Conservation (phyloP, 1,140 invertebrate genomes). For the Diorhabda carinulata region DNA sequence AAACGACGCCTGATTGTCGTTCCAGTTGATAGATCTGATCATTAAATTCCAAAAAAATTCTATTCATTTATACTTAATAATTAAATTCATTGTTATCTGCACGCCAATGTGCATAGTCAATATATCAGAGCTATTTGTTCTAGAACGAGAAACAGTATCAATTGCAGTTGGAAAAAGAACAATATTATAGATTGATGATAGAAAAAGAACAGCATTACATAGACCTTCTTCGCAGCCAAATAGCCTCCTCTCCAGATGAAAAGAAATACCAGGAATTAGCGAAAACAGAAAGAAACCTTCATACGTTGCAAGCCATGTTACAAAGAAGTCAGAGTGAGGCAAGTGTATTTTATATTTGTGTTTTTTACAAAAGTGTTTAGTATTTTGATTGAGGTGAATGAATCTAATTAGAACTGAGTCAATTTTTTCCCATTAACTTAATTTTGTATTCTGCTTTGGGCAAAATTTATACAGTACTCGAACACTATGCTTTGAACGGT, state of each 20-base stretch:
- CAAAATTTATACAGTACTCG: too few species aligned
- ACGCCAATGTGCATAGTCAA: too few species aligned
- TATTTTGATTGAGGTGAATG: too few species aligned
- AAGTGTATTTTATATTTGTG: slow-evolving; percentile 6
- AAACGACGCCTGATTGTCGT: too few species aligned
- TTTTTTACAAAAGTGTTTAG: not conserved
- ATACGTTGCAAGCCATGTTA: slow-evolving; percentile 60
- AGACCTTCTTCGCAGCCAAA: slow-evolving; percentile 54
- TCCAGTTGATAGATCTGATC: too few species aligned
- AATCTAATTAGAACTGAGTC: too few species aligned
- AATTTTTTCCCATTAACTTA: too few species aligned
- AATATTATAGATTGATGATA: slow-evolving; percentile 67
- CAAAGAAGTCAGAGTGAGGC: slow-evolving; percentile 36
- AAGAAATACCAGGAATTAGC: slow-evolving; percentile 52
- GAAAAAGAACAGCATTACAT: slow-evolving; percentile 67
- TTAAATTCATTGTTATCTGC: too few species aligned
- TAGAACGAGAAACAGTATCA: slow-evolving; percentile 66
- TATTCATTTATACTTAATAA: too few species aligned
- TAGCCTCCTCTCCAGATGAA: slow-evolving; percentile 36
- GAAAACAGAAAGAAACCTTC: slow-evolving; percentile 59
- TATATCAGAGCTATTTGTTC: slow-evolving; percentile 27
- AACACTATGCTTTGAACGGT: too few species aligned
- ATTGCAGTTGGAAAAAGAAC: slow-evolving; percentile 60
- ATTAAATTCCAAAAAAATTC: too few species aligned
- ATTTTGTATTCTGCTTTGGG: too few species aligned